A percentile compares a stretch with the other conserved stretches of the same genome.
These are phyloP conservation scores for Brachionus plicatilis DNA, from an alignment of 1,140 invertebrate species.

Conservation along the genomic window DNA sequence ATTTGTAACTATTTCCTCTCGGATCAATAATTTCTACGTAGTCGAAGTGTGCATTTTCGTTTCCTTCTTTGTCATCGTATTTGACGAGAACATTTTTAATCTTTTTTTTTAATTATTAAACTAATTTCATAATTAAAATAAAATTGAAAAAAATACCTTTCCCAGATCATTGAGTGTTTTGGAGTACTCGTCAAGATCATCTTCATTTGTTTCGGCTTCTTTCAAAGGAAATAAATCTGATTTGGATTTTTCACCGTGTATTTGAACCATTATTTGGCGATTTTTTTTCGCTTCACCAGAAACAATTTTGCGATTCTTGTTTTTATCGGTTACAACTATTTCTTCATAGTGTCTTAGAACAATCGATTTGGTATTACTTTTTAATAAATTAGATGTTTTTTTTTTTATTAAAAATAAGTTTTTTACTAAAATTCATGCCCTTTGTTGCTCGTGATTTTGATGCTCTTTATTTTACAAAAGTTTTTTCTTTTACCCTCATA, in stretches of 20 bases:
- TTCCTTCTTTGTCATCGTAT: background rate
- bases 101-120: background rate
- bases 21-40: conserved; percentile 28
- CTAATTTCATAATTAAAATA: too few relatives aligned
- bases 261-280: conserved; percentile 19
- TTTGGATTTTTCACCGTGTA: background rate
- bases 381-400: background rate
- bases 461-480: conserved; percentile 31
- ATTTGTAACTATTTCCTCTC: conserved; percentile 27
- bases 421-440: conserved; percentile 21
- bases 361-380: background rate
- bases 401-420: background rate
- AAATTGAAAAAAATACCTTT: background rate
- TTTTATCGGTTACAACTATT: background rate
- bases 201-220: background rate
- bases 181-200: background rate
- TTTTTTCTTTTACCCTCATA: background rate
- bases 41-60: background rate
- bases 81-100: conserved; percentile 18
- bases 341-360: background rate
- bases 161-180: background rate
- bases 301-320: background rate
- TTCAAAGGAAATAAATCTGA: conserved; percentile 15
- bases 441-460: conserved; percentile 10
- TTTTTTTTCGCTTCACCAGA: background rate